phyloP scores from a whole-genome alignment of 2,113 vertebrate genomes.

The Ranitomeya imitator region DNA sequence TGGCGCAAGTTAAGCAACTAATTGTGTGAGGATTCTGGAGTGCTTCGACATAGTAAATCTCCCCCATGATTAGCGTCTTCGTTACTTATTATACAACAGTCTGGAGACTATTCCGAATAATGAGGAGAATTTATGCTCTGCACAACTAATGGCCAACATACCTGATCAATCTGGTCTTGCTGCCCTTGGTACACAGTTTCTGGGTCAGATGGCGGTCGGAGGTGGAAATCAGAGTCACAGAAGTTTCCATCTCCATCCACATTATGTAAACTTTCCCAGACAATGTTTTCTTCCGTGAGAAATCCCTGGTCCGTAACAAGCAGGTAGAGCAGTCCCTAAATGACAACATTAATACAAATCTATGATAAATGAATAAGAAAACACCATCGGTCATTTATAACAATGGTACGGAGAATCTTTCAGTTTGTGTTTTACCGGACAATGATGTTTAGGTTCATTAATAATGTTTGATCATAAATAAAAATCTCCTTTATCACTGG shows the following conservation, averaged over 20 bases:
- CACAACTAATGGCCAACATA: constrained; percentile 57
- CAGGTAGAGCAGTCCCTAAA: constrained; percentile 92
- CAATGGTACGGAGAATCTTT: no score
- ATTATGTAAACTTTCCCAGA: constrained; percentile 98
- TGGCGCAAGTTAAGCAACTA: no score
- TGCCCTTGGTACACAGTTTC: constrained; percentile 93
- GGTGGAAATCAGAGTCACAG: constrained; percentile 93
- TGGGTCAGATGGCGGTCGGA: constrained; percentile 94
- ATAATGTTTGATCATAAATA: no score
- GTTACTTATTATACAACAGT: no score
- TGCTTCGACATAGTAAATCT: no score
- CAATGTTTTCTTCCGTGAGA: constrained; percentile 96
- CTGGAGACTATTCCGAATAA: background rate
- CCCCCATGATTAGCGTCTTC: no score
- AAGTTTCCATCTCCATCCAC: constrained; percentile 97
- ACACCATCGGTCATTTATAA: no score
- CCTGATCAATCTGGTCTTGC: constrained; percentile 99
- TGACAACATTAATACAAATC: background rate
- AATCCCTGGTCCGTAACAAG: constrained; percentile 98
- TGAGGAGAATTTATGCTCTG: background rate
- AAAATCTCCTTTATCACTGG: no score
- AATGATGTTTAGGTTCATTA: no score
- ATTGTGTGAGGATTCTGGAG: no score
- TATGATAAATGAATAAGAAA: background rate
- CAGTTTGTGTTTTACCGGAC: no score